phyloP scores from a whole-genome alignment of 1,140 invertebrate genomes.

The Cydia strobilella region DNA sequence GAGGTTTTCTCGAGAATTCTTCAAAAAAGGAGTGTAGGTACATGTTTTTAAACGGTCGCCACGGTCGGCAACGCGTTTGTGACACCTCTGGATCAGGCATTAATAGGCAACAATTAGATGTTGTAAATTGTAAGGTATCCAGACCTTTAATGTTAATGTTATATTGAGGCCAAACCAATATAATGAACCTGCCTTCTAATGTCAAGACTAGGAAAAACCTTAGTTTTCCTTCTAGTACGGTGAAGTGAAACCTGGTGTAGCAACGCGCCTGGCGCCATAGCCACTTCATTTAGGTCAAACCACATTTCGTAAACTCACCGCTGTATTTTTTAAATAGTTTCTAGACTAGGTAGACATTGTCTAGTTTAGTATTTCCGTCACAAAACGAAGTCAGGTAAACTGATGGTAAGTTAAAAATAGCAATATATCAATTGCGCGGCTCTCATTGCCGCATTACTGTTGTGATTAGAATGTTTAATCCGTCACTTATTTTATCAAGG shows the following conservation, averaged over 20 bases:
- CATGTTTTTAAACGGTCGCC: no score
- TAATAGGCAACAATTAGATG: not conserved
- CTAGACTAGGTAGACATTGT: not conserved
- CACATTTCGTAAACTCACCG: not conserved
- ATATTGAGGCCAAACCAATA: not conserved
- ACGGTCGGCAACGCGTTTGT: no score
- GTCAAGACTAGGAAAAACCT: constrained; percentile 3
- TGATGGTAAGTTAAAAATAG: no score
- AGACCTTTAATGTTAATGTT: not conserved
- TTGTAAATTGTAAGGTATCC: not conserved
- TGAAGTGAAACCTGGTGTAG: constrained; percentile 13
- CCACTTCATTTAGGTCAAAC: constrained; percentile 9
- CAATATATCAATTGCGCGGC: no score
- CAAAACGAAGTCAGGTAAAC: no score
- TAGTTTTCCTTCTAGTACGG: not conserved
- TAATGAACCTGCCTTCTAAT: not conserved
- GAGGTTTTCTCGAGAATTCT: no score
- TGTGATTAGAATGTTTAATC: no score
- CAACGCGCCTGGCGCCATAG: constrained; percentile 3
- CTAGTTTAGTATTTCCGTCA: no score
- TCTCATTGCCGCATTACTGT: no score
- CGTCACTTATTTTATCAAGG: no score
- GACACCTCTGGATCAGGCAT: no score
- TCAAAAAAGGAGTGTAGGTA: no score
- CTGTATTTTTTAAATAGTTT: not conserved